phyloP scores from a whole-genome alignment of 2,113 vertebrate genomes.

The Dromiciops gliroides region DNA sequence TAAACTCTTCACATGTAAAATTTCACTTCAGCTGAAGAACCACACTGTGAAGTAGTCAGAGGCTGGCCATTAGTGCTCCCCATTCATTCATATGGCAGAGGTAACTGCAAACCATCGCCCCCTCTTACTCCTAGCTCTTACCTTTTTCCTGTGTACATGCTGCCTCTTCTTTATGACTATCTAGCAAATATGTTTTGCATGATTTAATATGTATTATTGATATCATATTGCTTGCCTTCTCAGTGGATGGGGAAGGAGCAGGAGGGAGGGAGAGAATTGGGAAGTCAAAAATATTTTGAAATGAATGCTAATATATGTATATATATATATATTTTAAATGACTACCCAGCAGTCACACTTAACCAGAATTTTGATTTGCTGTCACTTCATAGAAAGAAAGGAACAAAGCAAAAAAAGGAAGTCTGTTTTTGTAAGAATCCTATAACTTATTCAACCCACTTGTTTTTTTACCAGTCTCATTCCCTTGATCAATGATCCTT shows the following conservation, averaged over 20 bases:
- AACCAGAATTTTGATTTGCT: background rate
- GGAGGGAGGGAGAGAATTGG: background rate
- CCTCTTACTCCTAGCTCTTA: background rate
- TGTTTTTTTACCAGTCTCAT: background rate
- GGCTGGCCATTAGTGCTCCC: background rate
- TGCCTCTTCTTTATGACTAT: background rate
- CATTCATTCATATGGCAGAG: background rate
- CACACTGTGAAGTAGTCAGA: background rate
- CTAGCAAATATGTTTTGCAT: background rate
- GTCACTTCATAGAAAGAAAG: background rate
- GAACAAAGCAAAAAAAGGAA: background rate
- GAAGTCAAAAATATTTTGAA: background rate
- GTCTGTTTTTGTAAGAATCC: conserved; percentile 1
- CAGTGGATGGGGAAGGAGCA: background rate
- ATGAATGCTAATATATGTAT: background rate
- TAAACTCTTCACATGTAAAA: background rate
- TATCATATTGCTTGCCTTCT: background rate
- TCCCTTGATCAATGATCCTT: background rate
- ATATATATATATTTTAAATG: background rate
- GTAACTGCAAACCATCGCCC: background rate
- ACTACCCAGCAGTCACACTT: background rate
- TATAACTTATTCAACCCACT: background rate
- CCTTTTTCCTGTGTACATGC: background rate
- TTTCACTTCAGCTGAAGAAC: background rate
- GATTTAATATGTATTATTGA: background rate